Evolutionary conservation across 2,113 vertebrate species (phyloP).

Genomic region (Catagonus wagneri): DNA sequence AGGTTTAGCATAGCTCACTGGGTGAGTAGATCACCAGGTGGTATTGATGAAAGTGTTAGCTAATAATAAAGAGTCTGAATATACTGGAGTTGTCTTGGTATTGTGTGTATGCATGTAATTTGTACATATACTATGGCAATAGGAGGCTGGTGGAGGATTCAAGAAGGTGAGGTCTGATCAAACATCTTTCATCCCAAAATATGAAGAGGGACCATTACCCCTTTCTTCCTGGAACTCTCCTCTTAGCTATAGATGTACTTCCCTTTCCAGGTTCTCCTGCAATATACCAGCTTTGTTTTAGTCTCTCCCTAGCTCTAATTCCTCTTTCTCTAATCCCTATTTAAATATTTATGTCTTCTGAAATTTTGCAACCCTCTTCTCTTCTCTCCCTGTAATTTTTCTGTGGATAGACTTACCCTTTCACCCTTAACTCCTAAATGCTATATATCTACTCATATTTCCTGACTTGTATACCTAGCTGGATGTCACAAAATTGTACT

Average conservation of each 20-base stretch:
- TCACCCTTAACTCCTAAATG: background rate
- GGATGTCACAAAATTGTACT: background rate
- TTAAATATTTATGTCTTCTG: constrained; percentile 10
- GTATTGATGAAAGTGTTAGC: background rate
- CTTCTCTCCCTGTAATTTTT: background rate
- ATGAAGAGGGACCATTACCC: background rate
- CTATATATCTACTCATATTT: background rate
- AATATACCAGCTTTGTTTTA: background rate
- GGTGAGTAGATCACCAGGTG: background rate
- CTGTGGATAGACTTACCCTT: background rate
- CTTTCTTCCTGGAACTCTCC: background rate
- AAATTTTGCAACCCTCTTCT: background rate
- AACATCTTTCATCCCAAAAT: background rate
- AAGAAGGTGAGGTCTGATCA: background rate
- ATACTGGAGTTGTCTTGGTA: background rate
- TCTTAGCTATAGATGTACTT: background rate
- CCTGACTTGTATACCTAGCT: background rate
- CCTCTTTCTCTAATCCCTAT: background rate
- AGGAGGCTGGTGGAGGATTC: background rate
- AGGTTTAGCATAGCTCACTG: background rate
- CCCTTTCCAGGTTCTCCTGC: background rate
- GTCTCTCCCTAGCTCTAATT: background rate
- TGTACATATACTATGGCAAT: background rate
- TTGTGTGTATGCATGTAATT: background rate
- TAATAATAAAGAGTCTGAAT: background rate